phyloP scores from a whole-genome alignment of 2,797 vertebrate species.

The Aeoliscus strigatus region DNA sequence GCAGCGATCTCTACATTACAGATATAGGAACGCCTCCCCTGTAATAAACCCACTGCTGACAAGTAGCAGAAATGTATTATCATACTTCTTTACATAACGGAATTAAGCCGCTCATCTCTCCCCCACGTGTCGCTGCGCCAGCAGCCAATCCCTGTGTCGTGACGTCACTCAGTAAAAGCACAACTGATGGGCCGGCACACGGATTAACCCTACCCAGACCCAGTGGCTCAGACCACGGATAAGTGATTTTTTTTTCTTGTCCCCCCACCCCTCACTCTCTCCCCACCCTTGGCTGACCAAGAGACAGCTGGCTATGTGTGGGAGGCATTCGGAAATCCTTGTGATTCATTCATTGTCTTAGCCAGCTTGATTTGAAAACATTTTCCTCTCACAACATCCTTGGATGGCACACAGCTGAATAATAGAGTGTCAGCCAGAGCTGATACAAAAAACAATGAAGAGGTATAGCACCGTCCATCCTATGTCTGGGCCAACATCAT shows the following conservation, averaged over 20 bases:
- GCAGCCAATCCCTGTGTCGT: slow-evolving; percentile 61
- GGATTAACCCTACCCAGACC: slow-evolving; percentile 78
- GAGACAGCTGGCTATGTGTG: slow-evolving; percentile 75
- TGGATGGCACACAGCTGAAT: slow-evolving; percentile 37
- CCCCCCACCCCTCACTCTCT: slow-evolving; percentile 11
- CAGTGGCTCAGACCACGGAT: slow-evolving; percentile 71
- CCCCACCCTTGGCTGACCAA: slow-evolving; percentile 33
- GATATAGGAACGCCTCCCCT: slow-evolving; percentile 28
- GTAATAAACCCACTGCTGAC: slow-evolving; percentile 44
- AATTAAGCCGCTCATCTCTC: slow-evolving; percentile 52
- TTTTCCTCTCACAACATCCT: slow-evolving; percentile 53
- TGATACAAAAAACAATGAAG: slow-evolving; percentile 12
- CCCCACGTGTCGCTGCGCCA: slow-evolving; percentile 39
- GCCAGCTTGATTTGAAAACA: slow-evolving; percentile 68
- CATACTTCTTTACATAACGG: slow-evolving; percentile 75
- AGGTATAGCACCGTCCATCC: no score
- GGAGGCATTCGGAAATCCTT: slow-evolving; percentile 72
- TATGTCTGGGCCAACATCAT: no score
- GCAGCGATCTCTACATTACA: slow-evolving; percentile 23
- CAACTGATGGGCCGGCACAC: slow-evolving; percentile 67
- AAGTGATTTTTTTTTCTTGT: slow-evolving; percentile 68
- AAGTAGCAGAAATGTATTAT: slow-evolving; percentile 63
- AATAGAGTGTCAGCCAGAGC: slow-evolving; percentile 14
- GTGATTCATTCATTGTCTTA: slow-evolving; percentile 65
- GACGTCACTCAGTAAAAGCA: slow-evolving; percentile 78